Evolutionary conservation across 2,888 invertebrate species (phyloP).

Genomic region (Cephus pygmeus): DNA sequence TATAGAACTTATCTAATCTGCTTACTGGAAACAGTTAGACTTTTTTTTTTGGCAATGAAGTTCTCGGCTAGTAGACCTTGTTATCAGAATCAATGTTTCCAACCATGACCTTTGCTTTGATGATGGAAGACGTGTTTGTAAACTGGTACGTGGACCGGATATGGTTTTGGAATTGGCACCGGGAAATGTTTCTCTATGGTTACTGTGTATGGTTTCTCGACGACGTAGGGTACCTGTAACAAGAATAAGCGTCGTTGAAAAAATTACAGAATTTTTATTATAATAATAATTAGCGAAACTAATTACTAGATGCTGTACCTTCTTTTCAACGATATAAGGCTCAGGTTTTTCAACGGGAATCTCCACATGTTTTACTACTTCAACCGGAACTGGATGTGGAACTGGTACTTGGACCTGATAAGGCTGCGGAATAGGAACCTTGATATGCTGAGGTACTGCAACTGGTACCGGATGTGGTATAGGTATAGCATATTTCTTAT

Average conservation of each 20-base stretch:
- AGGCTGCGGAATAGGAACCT: slow-evolving; percentile 71
- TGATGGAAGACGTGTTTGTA: slow-evolving; percentile 67
- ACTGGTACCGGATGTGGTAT: slow-evolving; percentile 72
- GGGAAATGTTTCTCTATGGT: slow-evolving; percentile 70
- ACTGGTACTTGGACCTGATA: slow-evolving; percentile 70
- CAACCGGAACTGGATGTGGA: slow-evolving; percentile 64
- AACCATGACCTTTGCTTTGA: slow-evolving; percentile 52
- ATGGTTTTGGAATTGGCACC: slow-evolving; percentile 70
- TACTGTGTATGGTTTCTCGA: slow-evolving; percentile 71
- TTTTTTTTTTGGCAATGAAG: slow-evolving; percentile 33
- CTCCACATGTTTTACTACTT: slow-evolving; percentile 69
- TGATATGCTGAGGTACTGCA: slow-evolving; percentile 69
- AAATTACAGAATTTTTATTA: neutral
- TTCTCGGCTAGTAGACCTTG: neutral
- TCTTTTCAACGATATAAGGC: slow-evolving; percentile 71
- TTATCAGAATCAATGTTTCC: slow-evolving; percentile 44
- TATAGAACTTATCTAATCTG: slow-evolving; percentile 13
- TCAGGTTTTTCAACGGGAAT: slow-evolving; percentile 72
- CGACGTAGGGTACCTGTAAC: slow-evolving; percentile 68
- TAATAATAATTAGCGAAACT: neutral
- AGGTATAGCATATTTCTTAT: slow-evolving; percentile 67
- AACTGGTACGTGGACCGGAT: slow-evolving; percentile 71
- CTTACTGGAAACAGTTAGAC: neutral
- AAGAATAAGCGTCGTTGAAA: neutral
- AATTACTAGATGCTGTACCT: slow-evolving; percentile 47